phyloP scores from a whole-genome alignment of 2,888 invertebrate species.

The Polymixis flavicincta region DNA sequence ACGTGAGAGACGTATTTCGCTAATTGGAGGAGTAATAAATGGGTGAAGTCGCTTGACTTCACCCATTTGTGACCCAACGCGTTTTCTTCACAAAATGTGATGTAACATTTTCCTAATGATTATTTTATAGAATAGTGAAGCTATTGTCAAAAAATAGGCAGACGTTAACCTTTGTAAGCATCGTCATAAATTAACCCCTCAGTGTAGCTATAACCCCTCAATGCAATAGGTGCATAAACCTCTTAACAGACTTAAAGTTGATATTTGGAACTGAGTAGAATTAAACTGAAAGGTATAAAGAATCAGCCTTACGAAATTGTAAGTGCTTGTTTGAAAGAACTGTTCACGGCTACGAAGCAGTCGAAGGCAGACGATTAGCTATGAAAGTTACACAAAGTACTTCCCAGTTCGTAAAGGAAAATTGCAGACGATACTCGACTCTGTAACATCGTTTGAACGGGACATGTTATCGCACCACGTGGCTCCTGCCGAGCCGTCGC shows the following conservation, averaged over 20 bases:
- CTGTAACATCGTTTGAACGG: constrained; percentile 10
- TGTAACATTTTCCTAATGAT: background rate
- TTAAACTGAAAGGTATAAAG: background rate
- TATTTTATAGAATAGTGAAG: background rate
- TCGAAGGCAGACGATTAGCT: background rate
- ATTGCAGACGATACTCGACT: constrained; percentile 16
- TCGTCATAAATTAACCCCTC: background rate
- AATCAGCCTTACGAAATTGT: background rate
- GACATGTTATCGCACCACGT: constrained; percentile 21
- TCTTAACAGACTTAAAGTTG: background rate
- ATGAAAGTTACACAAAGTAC: background rate
- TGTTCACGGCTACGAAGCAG: background rate
- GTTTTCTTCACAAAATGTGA: background rate
- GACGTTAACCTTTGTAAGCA: background rate
- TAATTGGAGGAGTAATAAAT: background rate
- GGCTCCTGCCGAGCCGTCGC: constrained; percentile 4
- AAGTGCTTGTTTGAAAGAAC: background rate
- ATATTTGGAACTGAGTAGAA: background rate
- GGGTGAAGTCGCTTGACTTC: background rate
- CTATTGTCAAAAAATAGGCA: background rate
- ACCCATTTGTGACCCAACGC: background rate
- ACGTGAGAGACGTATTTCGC: background rate
- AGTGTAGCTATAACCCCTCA: background rate
- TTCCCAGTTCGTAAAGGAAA: background rate
- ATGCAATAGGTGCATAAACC: too few species aligned